phyloP scores from a whole-genome alignment of 2,888 invertebrate species.

The Tineola bisselliella region DNA sequence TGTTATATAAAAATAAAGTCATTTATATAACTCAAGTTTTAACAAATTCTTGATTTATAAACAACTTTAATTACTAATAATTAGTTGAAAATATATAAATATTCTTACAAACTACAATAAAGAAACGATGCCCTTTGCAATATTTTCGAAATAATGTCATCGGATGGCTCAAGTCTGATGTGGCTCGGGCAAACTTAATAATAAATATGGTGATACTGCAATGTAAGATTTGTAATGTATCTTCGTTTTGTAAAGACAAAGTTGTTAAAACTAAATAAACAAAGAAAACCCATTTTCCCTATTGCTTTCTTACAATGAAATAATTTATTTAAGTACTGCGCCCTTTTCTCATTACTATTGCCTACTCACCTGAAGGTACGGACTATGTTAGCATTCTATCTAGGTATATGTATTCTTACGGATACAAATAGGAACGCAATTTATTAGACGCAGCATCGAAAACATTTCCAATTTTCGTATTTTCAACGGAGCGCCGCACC shows the following conservation, averaged over 20 bases:
- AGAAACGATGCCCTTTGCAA: no score
- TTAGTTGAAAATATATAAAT: no score
- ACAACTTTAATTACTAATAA: no score
- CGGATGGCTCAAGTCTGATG: no score
- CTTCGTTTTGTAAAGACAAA: neutral
- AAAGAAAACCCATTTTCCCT: neutral
- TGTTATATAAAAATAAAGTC: no score
- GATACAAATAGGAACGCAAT: conserved; percentile 51
- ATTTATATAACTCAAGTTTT: no score
- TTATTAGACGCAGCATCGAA: conserved; percentile 44
- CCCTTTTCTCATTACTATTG: neutral
- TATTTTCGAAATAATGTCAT: no score
- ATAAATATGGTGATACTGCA: no score
- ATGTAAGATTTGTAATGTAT: no score
- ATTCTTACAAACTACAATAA: no score
- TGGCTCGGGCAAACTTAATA: no score
- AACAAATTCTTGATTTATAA: no score
- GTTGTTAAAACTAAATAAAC: neutral
- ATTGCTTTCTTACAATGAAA: conserved; percentile 4
- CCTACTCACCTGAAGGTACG: neutral
- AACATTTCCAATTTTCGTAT: conserved; percentile 62
- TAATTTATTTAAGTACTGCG: conserved; percentile 6
- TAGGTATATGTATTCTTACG: conserved; percentile 15
- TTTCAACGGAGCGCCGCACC: conserved; percentile 40
- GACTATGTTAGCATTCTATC: neutral